Evolutionary conservation across 2,888 invertebrate genomes (phyloP), one percentile per base, ranked within the genome.

Genomic region (Lasioglossum leucozonium): DNA sequence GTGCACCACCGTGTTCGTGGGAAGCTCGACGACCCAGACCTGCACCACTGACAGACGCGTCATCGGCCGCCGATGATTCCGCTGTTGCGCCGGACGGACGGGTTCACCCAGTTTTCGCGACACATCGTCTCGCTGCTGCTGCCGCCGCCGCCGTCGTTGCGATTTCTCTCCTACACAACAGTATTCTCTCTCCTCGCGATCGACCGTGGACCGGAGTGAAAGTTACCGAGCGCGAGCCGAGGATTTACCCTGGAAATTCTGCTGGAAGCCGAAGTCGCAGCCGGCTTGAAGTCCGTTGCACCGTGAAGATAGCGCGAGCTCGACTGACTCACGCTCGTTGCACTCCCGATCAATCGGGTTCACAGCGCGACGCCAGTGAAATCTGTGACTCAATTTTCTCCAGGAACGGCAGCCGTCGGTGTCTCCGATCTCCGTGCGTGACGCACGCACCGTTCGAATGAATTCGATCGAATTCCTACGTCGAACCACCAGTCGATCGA

Each of bases 21-120:
- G 3, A 77, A 42, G 13, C 22, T 47, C 47, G 47, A 26, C n/a
- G 58, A 81, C 62, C 71, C 67, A 55, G 62, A 58, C 55, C 58
- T 44, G 62, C n/a, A 79, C 82, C 73, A 84, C 85, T 81, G 85
- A n/a, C 92, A 3, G 92, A 92, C 93, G 93, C 92, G 93, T 94
- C 93, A 94, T 93, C 91, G 89, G 83, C 85, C 82, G 84, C 85
- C 82, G 84, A 88, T 91, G 91, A 92, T 90, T 88, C 85, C 42
- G 78, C 65, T 83, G 69, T 81, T 82, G 74, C 76, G 74, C 80
- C 78, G 47, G 22, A 40, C 44, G 44, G 58, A 73, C 71, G 62
- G 58, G 79, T 75, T 71, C 69, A 37, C 42, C 58, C n/a, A 44
- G 77, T 77, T 74, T 18, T 69, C 55, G 79, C 73, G 82, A 72